These are phyloP conservation scores for Anthopleura xanthogrammica DNA, from an alignment of 92 coral and sea anemone species.

Conservation along the genomic window DNA sequence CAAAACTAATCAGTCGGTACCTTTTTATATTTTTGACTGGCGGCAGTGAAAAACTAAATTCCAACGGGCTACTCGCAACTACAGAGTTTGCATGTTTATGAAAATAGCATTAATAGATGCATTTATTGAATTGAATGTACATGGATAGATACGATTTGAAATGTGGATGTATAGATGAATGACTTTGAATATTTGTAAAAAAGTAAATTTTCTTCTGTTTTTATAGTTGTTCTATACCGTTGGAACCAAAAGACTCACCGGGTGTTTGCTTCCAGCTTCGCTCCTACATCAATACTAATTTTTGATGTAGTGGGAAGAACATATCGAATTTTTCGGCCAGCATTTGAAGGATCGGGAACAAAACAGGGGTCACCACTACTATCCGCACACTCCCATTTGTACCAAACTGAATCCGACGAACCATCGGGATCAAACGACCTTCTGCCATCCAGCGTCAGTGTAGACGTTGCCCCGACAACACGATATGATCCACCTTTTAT, in stretches of 20 bases:
- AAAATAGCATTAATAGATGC: no score
- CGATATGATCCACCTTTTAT: slow-evolving; percentile 45
- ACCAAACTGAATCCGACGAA: slow-evolving; percentile 32
- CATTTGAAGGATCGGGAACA: slow-evolving; percentile 39
- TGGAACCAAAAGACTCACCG: neutral
- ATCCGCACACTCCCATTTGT: slow-evolving; percentile 60
- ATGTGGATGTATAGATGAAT: no score
- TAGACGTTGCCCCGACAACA: slow-evolving; percentile 36
- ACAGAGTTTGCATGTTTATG: no score
- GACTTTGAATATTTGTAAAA: no score
- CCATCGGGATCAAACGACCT: slow-evolving; percentile 59
- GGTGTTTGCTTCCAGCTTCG: neutral
- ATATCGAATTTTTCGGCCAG: slow-evolving; percentile 33
- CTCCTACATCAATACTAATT: slow-evolving; percentile 3
- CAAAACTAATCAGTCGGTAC: no score
- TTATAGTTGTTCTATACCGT: no score
- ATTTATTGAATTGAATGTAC: no score
- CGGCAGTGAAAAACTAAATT: no score
- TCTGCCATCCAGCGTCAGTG: slow-evolving; percentile 44
- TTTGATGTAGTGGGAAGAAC: slow-evolving; percentile 33
- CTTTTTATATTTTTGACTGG: no score
- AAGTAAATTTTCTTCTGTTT: no score
- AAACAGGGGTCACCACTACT: slow-evolving; percentile 43
- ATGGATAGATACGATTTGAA: no score
- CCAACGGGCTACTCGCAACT: no score